Conservation (phyloP, 2,113 vertebrate genomes). For the Malaclemys terrapin region DNA sequence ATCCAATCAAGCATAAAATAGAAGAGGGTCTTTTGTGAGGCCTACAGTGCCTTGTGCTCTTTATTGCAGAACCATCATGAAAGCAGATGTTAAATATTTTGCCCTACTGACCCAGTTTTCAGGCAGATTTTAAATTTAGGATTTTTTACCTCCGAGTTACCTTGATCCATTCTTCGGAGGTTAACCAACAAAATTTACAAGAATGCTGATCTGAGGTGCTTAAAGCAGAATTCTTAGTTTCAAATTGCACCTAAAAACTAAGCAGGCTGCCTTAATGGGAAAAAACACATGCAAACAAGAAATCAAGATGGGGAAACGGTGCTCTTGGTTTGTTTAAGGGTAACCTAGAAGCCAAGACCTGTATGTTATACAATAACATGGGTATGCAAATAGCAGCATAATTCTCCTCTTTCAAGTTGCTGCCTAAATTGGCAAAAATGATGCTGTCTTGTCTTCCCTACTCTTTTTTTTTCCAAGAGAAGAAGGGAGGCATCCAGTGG, state of each 20-base stretch:
- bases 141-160: neutral
- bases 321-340: neutral
- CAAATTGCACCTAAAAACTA: neutral
- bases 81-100: neutral
- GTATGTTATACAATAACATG: neutral
- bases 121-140: neutral
- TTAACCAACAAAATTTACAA: neutral
- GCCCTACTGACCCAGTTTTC: neutral
- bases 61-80: neutral
- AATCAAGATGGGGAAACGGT: neutral
- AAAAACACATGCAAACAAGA: neutral
- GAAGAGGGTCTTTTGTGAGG: neutral
- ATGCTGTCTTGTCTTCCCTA: neutral
- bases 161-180: neutral
- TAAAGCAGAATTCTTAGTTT: neutral
- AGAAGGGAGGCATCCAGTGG: neutral
- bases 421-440: neutral
- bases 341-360: neutral
- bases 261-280: neutral
- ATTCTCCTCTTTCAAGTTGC: neutral
- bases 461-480: neutral
- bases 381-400: neutral
- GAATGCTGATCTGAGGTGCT: neutral
- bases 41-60: neutral
- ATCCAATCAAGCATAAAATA: rapidly evolving